These are phyloP conservation scores for Petroica traversi DNA, from an alignment of 2,113 vertebrate species.

Conservation along the genomic window DNA sequence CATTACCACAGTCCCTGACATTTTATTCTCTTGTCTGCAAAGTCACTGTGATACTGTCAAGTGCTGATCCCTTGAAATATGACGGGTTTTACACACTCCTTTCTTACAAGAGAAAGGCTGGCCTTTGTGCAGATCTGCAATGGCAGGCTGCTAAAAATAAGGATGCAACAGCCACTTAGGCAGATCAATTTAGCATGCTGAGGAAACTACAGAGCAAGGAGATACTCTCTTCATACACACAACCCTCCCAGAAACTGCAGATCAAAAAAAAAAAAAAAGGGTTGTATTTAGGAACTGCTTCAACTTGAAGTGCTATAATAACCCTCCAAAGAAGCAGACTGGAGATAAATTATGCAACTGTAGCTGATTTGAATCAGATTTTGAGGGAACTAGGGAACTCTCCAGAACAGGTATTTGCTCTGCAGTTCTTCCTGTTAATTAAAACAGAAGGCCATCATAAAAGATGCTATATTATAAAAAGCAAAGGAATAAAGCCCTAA, in stretches of 20 bases:
- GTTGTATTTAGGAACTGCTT: constrained; percentile 10
- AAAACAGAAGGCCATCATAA: not conserved
- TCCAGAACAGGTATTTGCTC: constrained; percentile 40
- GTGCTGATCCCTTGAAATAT: not conserved
- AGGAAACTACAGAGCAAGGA: not conserved
- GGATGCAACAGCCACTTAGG: not conserved
- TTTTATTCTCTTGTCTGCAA: not conserved
- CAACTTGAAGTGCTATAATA: constrained; percentile 15
- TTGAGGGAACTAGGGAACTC: constrained; percentile 10
- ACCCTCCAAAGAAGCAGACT: not conserved
- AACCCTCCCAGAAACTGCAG: not conserved
- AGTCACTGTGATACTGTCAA: not conserved
- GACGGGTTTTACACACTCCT: not conserved
- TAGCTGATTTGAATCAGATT: constrained; percentile 31
- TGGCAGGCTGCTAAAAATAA: constrained; percentile 30
- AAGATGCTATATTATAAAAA: not conserved
- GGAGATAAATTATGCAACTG: constrained; percentile 53
- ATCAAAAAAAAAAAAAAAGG: not conserved
- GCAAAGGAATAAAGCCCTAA: not conserved
- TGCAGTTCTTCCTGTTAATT: constrained; percentile 11
- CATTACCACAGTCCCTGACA: not conserved
- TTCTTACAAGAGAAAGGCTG: not conserved
- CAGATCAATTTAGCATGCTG: not conserved
- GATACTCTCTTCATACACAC: not conserved
- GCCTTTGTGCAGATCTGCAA: not conserved